These are phyloP conservation scores for Agelastica alni DNA, from an alignment of 2,888 invertebrate species.

Conservation along the genomic window DNA sequence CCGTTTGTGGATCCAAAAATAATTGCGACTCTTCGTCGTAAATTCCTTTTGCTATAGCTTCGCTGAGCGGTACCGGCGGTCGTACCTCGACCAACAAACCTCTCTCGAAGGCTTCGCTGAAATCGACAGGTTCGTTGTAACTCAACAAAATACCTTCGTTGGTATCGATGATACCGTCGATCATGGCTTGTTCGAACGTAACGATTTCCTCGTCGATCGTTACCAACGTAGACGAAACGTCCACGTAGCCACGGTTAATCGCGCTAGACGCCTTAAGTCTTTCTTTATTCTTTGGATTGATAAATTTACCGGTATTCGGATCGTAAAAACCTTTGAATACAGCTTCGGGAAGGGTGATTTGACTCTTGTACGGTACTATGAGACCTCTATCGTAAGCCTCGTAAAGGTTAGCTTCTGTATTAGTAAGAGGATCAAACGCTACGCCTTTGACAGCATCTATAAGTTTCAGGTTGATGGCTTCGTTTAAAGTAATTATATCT, in stretches of 20 bases:
- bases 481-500: conserved; percentile 77
- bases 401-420: conserved; percentile 74
- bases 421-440: conserved; percentile 74
- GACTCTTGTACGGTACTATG: conserved; percentile 79
- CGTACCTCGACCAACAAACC: conserved; percentile 81
- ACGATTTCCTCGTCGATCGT: conserved; percentile 79
- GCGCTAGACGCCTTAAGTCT: conserved; percentile 82
- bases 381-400: conserved; percentile 85
- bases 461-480: conserved; percentile 76
- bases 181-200: conserved; percentile 82
- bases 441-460: conserved; percentile 81
- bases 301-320: conserved; percentile 80
- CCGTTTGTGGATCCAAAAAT: conserved; percentile 82
- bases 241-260: conserved; percentile 81
- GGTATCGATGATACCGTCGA: conserved; percentile 76
- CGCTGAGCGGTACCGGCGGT: conserved; percentile 79
- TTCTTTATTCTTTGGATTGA: conserved; percentile 78
- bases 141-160: conserved; percentile 69
- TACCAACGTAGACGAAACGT: conserved; percentile 84
- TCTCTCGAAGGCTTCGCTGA: conserved; percentile 83
- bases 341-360: conserved; percentile 84
- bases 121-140: conserved; percentile 66
- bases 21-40: conserved; percentile 77
- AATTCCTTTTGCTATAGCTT: conserved; percentile 80
- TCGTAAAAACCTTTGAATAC: conserved; percentile 92